Evolutionary conservation across 2,113 vertebrate species (phyloP), one percentile per base, ranked within the genome.

Genomic region (Callionymus lyra): DNA sequence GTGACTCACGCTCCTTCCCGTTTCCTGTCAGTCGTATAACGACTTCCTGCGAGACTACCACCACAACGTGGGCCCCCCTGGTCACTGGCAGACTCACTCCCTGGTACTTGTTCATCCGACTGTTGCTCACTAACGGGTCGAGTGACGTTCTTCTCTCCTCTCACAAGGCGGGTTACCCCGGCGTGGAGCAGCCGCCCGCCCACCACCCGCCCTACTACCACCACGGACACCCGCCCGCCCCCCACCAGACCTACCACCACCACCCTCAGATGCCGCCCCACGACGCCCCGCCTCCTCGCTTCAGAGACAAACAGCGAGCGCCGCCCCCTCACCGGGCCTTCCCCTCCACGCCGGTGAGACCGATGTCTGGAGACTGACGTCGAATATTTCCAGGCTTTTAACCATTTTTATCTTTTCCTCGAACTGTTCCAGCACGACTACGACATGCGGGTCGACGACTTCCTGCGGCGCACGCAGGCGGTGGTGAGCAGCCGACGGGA

Each of bases 11-110:
- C 6, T 6, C 2, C 33, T 19, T 31, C 17, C 14, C 47, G 12
- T 44, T 39, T 44, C 12, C 37, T 66, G 38, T 10, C 85, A 98
- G 94, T 97, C 94, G 44, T 98, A 98, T 76, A 94, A 93, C 56
- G 93, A 98, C 84, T 98, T 97, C 79, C 92, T 98, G 89, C 89
- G 94, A 64, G 94, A 98, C 63, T 97, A 97, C 69, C 93, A 87
- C 47, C 86, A 98, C 81, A 95, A 82, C 73, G 92, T 98, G 57
- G 95, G 95, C 33, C 94, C 94, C 59, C 93, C 95, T 1, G 86
- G 92, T 47, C 92, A 92, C 1, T 98, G 95, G 95, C 94, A 97
- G 81, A 90, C 92, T 81, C 21, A 27, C 21, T 27, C 21, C 4
- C 89, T 98, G 93, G 95, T 96, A 86, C 11, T 2, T 39, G 13